These are phyloP conservation scores for Glyptemys insculpta DNA, from an alignment of 2,797 vertebrate genomes.

Conservation along the genomic window DNA sequence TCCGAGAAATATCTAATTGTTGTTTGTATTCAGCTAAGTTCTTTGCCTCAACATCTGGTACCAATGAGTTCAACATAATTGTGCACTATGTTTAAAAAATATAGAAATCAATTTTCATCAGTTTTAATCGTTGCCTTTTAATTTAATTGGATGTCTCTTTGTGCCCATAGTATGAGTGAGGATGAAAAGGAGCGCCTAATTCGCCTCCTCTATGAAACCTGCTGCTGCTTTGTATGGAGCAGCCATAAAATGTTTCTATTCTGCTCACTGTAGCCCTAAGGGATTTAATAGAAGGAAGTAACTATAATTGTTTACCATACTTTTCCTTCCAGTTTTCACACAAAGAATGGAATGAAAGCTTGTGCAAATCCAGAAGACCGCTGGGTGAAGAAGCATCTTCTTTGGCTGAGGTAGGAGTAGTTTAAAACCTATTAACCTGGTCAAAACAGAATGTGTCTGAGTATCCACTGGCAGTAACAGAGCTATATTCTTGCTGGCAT, in stretches of 20 bases:
- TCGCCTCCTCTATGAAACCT: neutral
- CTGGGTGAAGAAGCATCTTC: conserved; percentile 77
- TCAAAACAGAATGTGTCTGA: neutral
- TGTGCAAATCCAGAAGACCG: conserved; percentile 77
- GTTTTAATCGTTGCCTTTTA: neutral
- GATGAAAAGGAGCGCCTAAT: neutral
- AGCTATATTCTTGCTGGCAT: neutral
- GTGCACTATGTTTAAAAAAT: neutral
- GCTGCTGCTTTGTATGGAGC: neutral
- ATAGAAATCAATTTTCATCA: neutral
- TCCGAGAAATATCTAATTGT: neutral
- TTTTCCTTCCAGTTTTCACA: conserved; percentile 75
- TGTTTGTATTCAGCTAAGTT: neutral
- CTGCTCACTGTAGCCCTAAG: neutral
- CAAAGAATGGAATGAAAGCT: neutral
- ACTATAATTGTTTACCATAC: neutral
- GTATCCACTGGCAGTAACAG: neutral
- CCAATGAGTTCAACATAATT: neutral
- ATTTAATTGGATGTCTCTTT: neutral
- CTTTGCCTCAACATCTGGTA: neutral
- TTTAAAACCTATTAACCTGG: neutral
- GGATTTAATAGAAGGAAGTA: neutral
- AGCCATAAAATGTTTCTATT: neutral
- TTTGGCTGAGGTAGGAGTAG: conserved; percentile 71
- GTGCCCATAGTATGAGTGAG: neutral